A percentile compares a stretch with the other conserved stretches of the same genome.
phyloP scores from a whole-genome alignment of 2,888 invertebrate genomes.

The Mamestra brassicae region DNA sequence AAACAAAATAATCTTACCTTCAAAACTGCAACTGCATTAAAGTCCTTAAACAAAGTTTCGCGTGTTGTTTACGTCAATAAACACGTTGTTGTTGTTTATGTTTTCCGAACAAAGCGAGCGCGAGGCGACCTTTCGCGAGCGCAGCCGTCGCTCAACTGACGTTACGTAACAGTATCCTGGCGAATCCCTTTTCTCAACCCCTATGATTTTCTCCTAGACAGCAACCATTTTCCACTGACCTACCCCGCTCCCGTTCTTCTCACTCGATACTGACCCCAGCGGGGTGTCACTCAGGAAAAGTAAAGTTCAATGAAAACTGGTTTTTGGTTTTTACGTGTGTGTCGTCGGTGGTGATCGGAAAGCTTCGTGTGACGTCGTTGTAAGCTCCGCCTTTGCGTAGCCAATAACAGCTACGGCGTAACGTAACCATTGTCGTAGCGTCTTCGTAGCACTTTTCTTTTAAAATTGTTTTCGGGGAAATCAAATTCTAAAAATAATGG shows the following conservation, averaged over 20 bases:
- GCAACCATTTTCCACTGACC: constrained; percentile 71
- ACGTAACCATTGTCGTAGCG: constrained; percentile 68
- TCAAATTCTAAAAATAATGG: not conserved
- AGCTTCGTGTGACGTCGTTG: constrained; percentile 76
- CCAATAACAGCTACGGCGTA: constrained; percentile 69
- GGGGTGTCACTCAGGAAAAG: constrained; percentile 24
- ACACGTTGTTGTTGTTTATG: constrained; percentile 90
- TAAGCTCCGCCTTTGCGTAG: constrained; percentile 82
- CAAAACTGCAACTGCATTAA: constrained; percentile 59
- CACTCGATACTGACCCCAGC: not conserved
- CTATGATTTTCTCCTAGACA: constrained; percentile 75
- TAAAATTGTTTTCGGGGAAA: constrained; percentile 28
- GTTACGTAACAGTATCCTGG: constrained; percentile 88
- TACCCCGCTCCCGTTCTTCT: constrained; percentile 58
- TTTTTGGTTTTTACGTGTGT: constrained; percentile 45
- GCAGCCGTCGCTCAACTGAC: constrained; percentile 82
- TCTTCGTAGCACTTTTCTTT: constrained; percentile 38
- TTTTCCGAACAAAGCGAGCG: constrained; percentile 68
- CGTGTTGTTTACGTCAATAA: constrained; percentile 86
- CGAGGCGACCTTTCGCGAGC: constrained; percentile 77
- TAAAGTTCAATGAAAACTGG: constrained; percentile 73
- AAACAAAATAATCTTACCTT: constrained; percentile 65
- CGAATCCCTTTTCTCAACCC: constrained; percentile 80
- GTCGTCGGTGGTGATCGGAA: constrained; percentile 79
- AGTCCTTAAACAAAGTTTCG: constrained; percentile 72